phyloP scores from a whole-genome alignment of 2,113 vertebrate genomes.

The Megaceryle torquata region DNA sequence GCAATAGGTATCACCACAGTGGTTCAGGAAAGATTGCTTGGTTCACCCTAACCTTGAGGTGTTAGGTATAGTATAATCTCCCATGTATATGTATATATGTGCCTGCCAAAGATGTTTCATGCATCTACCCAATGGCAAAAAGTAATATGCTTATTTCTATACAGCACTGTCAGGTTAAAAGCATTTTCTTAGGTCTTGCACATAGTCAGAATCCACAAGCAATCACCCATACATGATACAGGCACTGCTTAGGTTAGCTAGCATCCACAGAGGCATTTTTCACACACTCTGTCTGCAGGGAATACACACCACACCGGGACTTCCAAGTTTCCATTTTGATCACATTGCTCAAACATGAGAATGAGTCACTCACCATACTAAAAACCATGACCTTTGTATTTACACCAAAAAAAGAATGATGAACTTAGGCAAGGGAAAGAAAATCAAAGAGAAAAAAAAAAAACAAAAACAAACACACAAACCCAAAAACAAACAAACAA shows the following conservation, averaged over 20 bases:
- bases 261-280: no score
- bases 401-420: slow-evolving; percentile 18
- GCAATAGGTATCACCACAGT: background rate
- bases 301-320: background rate
- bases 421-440: background rate
- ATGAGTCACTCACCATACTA: background rate
- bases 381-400: slow-evolving; percentile 36
- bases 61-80: background rate
- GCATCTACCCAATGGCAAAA: background rate
- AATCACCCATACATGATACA: accelerated
- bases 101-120: no score
- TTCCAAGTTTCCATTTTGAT: slow-evolving; percentile 16
- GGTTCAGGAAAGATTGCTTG: no score
- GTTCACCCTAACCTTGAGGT: background rate
- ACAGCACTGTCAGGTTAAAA: background rate
- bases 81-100: accelerated
- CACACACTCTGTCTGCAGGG: accelerated
- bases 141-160: background rate
- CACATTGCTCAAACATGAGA: slow-evolving; percentile 22
- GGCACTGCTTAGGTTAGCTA: background rate
- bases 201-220: background rate
- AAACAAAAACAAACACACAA: no score
- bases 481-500: no score
- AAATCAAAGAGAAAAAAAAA: background rate
- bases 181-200: accelerated